A percentile compares a stretch with the other conserved stretches of the same genome.
Evolutionary conservation across 1,140 invertebrate species (phyloP).

Genomic region (Oryzaephilus surinamensis): DNA sequence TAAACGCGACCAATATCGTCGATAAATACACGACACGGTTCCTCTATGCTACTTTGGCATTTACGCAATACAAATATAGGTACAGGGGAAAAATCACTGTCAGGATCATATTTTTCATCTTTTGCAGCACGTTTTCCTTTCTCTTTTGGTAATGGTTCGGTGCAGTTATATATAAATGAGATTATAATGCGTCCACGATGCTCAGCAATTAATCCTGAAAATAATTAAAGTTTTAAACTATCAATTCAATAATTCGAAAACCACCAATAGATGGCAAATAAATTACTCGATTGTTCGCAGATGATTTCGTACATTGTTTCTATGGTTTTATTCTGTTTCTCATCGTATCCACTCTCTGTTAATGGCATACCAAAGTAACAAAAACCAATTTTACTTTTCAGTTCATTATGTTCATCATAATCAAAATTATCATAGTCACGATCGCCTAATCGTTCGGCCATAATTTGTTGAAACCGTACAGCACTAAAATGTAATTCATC

Average conservation of each 20-base stretch:
- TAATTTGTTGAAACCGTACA: conserved; percentile 21
- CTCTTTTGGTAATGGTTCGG: conserved; percentile 23
- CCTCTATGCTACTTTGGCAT: conserved; percentile 19
- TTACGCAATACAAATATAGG: conserved; percentile 30
- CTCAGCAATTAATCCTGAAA: too few relatives aligned
- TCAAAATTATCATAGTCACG: conserved; percentile 30
- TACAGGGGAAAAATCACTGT: conserved; percentile 20
- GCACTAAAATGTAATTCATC: conserved; percentile 8
- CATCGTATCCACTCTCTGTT: conserved; percentile 14
- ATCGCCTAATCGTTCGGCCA: conserved; percentile 25
- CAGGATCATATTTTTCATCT: conserved; percentile 21
- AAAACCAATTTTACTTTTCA: conserved; percentile 28
- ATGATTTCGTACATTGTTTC: conserved; percentile 17
- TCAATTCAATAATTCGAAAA: too few relatives aligned
- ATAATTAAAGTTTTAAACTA: too few relatives aligned
- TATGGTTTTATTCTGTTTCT: conserved; percentile 14
- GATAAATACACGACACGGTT: conserved; percentile 31
- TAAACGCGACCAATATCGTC: conserved; percentile 32
- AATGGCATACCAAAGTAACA: conserved; percentile 23
- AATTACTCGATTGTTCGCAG: conserved; percentile 20
- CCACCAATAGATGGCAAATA: neutral
- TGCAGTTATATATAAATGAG: conserved; percentile 25
- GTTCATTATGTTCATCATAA: conserved; percentile 16
- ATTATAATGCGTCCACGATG: conserved; percentile 23
- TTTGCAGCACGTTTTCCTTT: conserved; percentile 21